These are phyloP conservation scores for Dendrocopos noguchii DNA, from an alignment of 2,113 vertebrate genomes.

Conservation along the genomic window DNA sequence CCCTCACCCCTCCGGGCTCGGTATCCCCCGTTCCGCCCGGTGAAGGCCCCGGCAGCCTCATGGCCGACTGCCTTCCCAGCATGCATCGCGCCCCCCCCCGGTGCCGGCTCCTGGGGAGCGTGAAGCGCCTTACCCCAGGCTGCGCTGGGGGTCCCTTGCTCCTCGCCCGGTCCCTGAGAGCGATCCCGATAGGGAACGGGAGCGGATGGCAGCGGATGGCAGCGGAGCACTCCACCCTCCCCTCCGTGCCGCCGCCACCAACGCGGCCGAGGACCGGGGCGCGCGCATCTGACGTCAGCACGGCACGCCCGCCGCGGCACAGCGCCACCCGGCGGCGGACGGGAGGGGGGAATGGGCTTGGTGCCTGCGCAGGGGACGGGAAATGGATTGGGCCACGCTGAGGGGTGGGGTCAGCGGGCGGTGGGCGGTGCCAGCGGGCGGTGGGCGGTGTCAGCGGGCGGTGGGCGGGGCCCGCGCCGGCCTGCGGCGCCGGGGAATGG, in stretches of 20 bases:
- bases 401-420: not conserved
- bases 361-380: not conserved
- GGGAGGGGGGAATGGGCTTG: rapidly evolving
- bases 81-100: not conserved
- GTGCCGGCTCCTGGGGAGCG: rapidly evolving
- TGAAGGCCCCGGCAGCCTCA: not conserved
- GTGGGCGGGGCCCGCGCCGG: too few species aligned
- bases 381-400: not conserved
- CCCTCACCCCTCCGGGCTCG: not conserved
- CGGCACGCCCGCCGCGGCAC: rapidly evolving
- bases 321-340: not conserved
- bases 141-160: too few species aligned
- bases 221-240: rapidly evolving
- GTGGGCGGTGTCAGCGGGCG: too few species aligned
- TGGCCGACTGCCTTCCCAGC: not conserved
- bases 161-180: rapidly evolving
- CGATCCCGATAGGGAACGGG: not conserved
- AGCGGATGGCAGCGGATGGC: rapidly evolving
- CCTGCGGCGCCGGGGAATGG: too few species aligned
- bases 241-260: rapidly evolving
- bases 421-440: too few species aligned
- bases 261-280: rapidly evolving
- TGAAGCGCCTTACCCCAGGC: too few species aligned
- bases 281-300: not conserved
- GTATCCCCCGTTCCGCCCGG: too few species aligned